Conservation (phyloP, 2,113 vertebrate genomes). For the Theristicus caerulescens region DNA sequence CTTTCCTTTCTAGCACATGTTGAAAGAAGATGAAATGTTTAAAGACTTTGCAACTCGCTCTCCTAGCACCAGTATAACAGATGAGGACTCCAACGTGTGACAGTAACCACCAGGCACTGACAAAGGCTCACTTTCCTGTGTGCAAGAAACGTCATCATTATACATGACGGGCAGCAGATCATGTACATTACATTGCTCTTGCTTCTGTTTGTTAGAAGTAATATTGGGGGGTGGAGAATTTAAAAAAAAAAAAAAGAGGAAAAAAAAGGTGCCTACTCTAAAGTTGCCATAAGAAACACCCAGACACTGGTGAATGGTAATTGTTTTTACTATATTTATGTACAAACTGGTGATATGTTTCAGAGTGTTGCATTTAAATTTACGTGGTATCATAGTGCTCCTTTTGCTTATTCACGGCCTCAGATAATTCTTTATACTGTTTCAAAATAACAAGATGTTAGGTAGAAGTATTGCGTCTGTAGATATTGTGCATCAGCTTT, state of each 20-base stretch:
- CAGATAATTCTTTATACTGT: neutral
- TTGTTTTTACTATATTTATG: slow-evolving; percentile 67
- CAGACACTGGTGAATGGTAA: slow-evolving; percentile 54
- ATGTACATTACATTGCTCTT: neutral
- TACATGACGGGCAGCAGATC: neutral
- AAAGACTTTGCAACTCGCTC: slow-evolving; percentile 84
- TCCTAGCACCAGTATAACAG: slow-evolving; percentile 87
- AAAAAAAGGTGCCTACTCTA: slow-evolving; percentile 30
- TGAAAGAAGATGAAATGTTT: slow-evolving; percentile 97
- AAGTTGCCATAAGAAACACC: slow-evolving; percentile 46
- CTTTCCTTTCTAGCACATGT: slow-evolving; percentile 86
- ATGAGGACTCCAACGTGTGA: slow-evolving; percentile 92
- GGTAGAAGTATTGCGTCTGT: neutral
- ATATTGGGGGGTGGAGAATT: neutral
- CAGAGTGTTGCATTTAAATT: slow-evolving; percentile 53
- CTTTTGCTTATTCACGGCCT: neutral
- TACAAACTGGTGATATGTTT: slow-evolving; percentile 67
- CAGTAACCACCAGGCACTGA: neutral
- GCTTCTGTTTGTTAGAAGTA: slow-evolving; percentile 44
- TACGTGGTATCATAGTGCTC: slow-evolving; percentile 23
- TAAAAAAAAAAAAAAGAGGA: neutral
- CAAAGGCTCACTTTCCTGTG: neutral
- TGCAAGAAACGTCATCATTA: neutral
- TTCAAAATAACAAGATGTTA: neutral
- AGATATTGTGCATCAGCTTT: neutral